A percentile compares a stretch with the other conserved stretches of the same genome.
Conservation (phyloP, 2,888 invertebrate genomes). For the Clistopyga incitator region DNA sequence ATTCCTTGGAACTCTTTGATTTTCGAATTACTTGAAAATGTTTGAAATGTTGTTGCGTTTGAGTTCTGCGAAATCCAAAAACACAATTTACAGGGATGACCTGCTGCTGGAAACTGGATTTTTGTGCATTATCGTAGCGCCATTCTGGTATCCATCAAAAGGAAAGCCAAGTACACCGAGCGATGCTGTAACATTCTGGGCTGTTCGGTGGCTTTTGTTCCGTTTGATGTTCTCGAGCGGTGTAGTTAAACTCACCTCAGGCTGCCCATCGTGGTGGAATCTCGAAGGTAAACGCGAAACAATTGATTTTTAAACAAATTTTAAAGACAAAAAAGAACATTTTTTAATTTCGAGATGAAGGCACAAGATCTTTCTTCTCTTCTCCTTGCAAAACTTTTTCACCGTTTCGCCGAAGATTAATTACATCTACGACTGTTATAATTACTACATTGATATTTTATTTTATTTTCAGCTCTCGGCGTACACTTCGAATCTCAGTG, state of each 20-base stretch:
- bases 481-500: conserved; percentile 91
- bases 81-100: conserved; percentile 87
- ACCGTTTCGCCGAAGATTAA: neutral
- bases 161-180: conserved; percentile 84
- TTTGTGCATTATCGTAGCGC: conserved; percentile 89
- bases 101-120: conserved; percentile 91
- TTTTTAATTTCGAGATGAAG: neutral
- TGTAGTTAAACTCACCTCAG: conserved; percentile 89
- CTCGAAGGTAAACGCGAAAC: conserved; percentile 86
- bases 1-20: too few species aligned
- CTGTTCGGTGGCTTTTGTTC: conserved; percentile 90
- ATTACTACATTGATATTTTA: conserved; percentile 29
- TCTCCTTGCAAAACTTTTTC: neutral
- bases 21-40: too few species aligned
- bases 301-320: neutral
- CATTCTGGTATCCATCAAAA: conserved; percentile 84
- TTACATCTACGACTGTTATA: neutral
- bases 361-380: neutral
- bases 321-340: neutral
- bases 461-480: conserved; percentile 85
- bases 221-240: conserved; percentile 90
- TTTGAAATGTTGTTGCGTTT: neutral
- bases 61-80: neutral
- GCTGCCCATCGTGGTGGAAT: conserved; percentile 92
- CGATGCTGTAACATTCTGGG: conserved; percentile 88